Base-by-base conservation (phyloP, 1,140 invertebrate species). In the Acromyrmex charruanus region DNA sequence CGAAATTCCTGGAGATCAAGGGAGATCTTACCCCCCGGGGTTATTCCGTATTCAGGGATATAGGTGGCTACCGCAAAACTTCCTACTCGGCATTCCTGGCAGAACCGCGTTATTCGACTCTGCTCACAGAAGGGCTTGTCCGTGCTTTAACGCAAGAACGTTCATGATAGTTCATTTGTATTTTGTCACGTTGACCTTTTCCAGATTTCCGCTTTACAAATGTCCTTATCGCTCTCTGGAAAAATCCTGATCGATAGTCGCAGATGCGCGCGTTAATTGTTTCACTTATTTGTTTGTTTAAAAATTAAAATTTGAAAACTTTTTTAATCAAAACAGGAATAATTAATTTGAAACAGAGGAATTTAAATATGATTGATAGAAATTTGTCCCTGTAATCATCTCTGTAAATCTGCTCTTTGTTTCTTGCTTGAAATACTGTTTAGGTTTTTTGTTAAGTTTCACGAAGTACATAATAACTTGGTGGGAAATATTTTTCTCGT, bases 21-120 rank as follows among this genome's bases (percentile, higher is more conserved):
- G 79, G 91, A 88, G 89, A 93, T 93, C 90, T 93, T 93, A 93
- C 77, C 85, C 88, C 66, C 2, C 12, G 53, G 75, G 91, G 89
- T 87, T 91, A 93, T 94, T 93, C 92, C 88, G 91, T 94, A 93
- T 94, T 94, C 93, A 91, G 88, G 90, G 90, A 94, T 94, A 92
- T 92, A 91, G 90, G 90, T 91, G 85, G 89, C 81, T 90, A 89
- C 81, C 87, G 81, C 71, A 87, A 87, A 94, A 93, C 90, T 93
- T 93, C 77, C 90, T 92, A 90, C 90, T 93, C 92, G 91, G 87
- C 89, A 94, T 94, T 94, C 93, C 90, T 93, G 88, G 92, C 91
- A 91, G 89, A 92, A 86, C 92, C 91, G 85, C 88, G 90, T 87
- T 92, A 91, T 93, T 93, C 91, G 90, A 88, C 89, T 92, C 77